Evolutionary conservation across 2,113 vertebrate species (phyloP).

Genomic region (Xyrauchen texanus): DNA sequence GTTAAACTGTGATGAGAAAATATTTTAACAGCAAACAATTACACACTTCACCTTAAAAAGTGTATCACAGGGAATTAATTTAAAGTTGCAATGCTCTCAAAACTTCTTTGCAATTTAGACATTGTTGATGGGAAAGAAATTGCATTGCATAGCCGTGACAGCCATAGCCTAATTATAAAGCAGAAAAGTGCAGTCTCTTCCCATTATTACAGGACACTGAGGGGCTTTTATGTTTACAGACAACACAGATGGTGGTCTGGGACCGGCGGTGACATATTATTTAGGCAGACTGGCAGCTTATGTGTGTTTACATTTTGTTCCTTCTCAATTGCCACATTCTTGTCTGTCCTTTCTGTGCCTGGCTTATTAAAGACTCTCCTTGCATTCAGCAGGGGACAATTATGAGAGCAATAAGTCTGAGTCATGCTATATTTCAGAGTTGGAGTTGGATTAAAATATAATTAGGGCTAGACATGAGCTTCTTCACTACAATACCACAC

Average conservation of each 20-base stretch:
- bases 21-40: too few relatives aligned
- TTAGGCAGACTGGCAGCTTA: background rate
- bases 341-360: background rate
- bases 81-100: background rate
- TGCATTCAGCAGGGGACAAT: constrained; percentile 23
- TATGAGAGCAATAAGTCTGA: background rate
- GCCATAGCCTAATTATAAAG: constrained; percentile 32
- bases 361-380: constrained; percentile 25
- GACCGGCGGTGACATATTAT: background rate
- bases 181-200: constrained; percentile 9
- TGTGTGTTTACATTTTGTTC: constrained; percentile 26
- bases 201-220: constrained; percentile 46
- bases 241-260: constrained; percentile 49
- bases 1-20: too few relatives aligned
- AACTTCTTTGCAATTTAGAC: background rate
- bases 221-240: constrained; percentile 49
- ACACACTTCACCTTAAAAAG: too few relatives aligned
- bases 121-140: background rate
- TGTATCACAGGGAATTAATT: too few relatives aligned
- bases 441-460: background rate
- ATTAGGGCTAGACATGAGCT: background rate
- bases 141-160: background rate
- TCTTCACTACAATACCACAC: background rate
- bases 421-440: background rate
- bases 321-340: constrained; percentile 23